Evolutionary conservation across 2,113 vertebrate genomes (phyloP).

Genomic region (Ifrita kowaldi): DNA sequence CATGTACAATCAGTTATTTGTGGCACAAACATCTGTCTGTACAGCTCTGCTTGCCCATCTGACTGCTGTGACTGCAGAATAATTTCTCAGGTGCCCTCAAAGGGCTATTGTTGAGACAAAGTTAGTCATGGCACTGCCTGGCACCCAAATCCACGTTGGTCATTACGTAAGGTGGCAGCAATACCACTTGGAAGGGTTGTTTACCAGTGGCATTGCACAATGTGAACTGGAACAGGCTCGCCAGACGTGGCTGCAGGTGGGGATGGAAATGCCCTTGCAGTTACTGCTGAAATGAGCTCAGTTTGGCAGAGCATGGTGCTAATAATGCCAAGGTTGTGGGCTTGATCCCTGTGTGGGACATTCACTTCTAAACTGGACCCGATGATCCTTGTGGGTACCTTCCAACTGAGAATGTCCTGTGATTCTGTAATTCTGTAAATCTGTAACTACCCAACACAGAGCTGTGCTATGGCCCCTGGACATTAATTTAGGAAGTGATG

Average conservation of each 20-base stretch:
- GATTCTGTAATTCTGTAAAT: not conserved
- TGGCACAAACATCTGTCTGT: not conserved
- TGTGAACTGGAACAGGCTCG: not conserved
- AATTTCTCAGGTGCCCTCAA: slow-evolving; percentile 57
- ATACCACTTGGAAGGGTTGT: slow-evolving; percentile 3
- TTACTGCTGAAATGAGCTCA: not conserved
- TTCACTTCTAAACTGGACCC: not conserved
- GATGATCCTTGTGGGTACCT: not conserved
- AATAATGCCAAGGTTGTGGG: not conserved
- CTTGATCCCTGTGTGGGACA: not conserved
- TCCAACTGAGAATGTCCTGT: not conserved
- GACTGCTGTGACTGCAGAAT: slow-evolving; percentile 35
- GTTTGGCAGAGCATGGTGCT: not conserved
- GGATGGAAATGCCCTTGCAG: not conserved
- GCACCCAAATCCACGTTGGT: not conserved
- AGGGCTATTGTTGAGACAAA: slow-evolving; percentile 27
- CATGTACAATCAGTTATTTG: not conserved
- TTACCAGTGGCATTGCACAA: slow-evolving; percentile 16
- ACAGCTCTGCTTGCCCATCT: not conserved
- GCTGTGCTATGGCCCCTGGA: not conserved
- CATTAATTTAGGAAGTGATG: not conserved
- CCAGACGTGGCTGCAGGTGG: not conserved
- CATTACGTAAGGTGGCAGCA: slow-evolving; percentile 41
- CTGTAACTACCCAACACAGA: not conserved
- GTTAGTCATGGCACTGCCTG: slow-evolving; percentile 40